These are phyloP conservation scores for Chrosomus eos DNA, from an alignment of 2,797 vertebrate genomes.

Conservation along the genomic window DNA sequence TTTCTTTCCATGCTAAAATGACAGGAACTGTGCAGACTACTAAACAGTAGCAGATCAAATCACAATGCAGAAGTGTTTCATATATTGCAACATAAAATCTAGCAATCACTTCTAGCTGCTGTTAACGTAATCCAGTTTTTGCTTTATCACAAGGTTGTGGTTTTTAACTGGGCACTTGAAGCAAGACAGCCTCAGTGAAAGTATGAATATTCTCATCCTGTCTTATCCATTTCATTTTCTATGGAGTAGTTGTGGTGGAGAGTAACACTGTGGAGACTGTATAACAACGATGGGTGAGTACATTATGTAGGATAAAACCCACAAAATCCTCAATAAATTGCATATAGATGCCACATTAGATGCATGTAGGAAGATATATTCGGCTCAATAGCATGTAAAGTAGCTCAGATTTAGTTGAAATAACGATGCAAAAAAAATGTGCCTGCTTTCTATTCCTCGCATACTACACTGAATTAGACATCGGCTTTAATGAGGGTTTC, in stretches of 20 bases:
- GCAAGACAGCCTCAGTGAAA: conserved; percentile 32
- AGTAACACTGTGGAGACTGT: background rate
- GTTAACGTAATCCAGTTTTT: conserved; percentile 1
- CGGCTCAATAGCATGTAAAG: conserved; percentile 5
- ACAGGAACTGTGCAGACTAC: conserved; percentile 33
- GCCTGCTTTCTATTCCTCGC: conserved; percentile 50
- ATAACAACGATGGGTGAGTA: background rate
- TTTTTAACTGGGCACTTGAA: conserved; percentile 40
- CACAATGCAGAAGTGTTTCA: conserved; percentile 52
- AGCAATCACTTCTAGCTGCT: conserved; percentile 43
- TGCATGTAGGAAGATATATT: conserved; percentile 3
- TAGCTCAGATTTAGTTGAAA: conserved; percentile 7
- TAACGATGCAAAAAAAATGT: conserved; percentile 17
- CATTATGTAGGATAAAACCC: background rate
- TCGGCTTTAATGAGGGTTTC: conserved; percentile 74
- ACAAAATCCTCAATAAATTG: background rate
- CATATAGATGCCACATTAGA: background rate
- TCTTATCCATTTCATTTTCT: conserved; percentile 10
- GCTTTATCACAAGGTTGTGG: background rate
- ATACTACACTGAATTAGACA: conserved; percentile 57
- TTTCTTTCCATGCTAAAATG: conserved; percentile 54
- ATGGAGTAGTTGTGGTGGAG: background rate
- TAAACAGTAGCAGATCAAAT: conserved; percentile 37
- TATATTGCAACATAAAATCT: conserved; percentile 24
- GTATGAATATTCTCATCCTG: background rate